Conservation (phyloP, 1,140 invertebrate species). For the Diabrotica undecimpunctata region DNA sequence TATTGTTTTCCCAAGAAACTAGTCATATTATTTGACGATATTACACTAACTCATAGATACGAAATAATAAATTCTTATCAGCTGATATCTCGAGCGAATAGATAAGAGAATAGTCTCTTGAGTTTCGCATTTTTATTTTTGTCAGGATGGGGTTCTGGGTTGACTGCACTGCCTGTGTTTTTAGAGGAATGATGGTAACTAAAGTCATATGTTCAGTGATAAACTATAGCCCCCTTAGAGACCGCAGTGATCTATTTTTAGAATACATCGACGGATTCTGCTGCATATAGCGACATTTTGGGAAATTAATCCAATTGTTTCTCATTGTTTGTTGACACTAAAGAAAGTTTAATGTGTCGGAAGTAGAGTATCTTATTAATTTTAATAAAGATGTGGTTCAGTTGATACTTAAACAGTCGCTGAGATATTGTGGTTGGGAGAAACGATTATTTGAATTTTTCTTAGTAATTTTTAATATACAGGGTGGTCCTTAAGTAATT, state of each 20-base stretch:
- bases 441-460: no score
- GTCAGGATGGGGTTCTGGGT: no score
- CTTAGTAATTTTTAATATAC: no score
- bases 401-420: no score
- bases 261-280: background rate
- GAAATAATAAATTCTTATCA: background rate
- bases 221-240: slow-evolving; percentile 18
- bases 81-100: background rate
- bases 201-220: background rate
- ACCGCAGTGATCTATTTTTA: slow-evolving; percentile 15
- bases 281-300: slow-evolving; percentile 16
- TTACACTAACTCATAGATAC: no score
- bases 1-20: background rate
- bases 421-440: no score
- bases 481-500: no score
- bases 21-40: no score
- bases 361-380: no score
- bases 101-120: background rate
- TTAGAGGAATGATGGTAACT: background rate
- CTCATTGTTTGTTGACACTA: background rate
- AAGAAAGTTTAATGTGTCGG: background rate
- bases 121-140: no score
- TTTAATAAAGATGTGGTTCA: no score
- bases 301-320: slow-evolving; percentile 17
- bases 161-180: background rate